These are phyloP conservation scores for Drosophila varians DNA, from an alignment of 1,140 invertebrate genomes.

Conservation along the genomic window DNA sequence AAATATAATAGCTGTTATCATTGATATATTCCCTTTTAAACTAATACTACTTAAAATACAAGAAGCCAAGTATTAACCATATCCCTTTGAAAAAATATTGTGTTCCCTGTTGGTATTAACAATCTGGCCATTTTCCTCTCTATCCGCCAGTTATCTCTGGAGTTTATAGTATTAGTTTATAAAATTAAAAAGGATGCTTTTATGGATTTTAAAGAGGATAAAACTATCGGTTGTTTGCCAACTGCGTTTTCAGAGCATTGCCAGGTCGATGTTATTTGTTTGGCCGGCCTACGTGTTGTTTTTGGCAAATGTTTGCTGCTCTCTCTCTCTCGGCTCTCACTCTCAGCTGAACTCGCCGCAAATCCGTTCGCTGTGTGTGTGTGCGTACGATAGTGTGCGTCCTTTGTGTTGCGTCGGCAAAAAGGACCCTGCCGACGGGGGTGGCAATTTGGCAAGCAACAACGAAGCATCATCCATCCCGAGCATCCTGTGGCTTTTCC, in stretches of 20 bases:
- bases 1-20: no score
- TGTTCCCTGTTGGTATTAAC: no score
- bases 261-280: conserved; percentile 1
- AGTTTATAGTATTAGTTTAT: no score
- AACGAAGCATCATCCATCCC: background rate
- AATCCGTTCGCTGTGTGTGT: conserved; percentile 3
- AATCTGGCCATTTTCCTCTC: no score
- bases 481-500: conserved; percentile 11
- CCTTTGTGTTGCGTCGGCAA: conserved; percentile 37
- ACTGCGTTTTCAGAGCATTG: conserved; percentile 22
- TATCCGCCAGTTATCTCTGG: no score
- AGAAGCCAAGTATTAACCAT: no score
- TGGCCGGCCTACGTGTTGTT: conserved; percentile 47
- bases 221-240: no score
- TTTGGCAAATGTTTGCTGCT: conserved; percentile 52
- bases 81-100: no score
- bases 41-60: no score
- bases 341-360: background rate
- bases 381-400: conserved; percentile 10
- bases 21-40: no score
- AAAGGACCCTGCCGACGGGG: conserved; percentile 18
- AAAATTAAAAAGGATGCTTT: no score
- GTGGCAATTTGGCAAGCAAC: conserved; percentile 2
- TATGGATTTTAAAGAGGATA: no score
- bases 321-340: conserved; percentile 6